Base-by-base conservation (phyloP, 2,113 vertebrate species). In the Pelusios castaneus region DNA sequence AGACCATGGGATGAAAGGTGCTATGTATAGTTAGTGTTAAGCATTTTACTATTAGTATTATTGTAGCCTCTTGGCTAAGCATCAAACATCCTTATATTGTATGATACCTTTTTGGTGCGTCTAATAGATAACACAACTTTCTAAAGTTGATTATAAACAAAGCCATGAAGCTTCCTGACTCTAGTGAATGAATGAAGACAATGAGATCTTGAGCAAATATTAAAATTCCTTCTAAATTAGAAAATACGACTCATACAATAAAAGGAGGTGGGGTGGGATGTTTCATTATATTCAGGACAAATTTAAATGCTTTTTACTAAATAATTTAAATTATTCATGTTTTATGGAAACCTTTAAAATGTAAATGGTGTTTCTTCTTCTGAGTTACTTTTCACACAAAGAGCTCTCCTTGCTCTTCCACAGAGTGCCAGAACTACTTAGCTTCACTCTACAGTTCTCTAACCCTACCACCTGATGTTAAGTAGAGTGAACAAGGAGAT, bases 381-480 rank as follows among this genome's bases (percentile, higher is more conserved):
- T 79, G 80, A 76, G 91, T 95, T 2, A 93, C 91, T 97, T 97
- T 93, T 94, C 92, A 87, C 95, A 95, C 87, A 94, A 95, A 95
- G 95, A 92, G 89, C n/a, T 95, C 94, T 93, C 54, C 79, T 82
- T 87, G 89, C 93, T 97, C 94, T 95, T 84, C 88, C 14, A 1
- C 60, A 92, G 58, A 56, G 87, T 95, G 84, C 52, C 75, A 80
- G 60, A 54, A 90, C 76, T 89, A 51, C 89, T 97, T 96, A 96
- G 89, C 87, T 87, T 84, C 81, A 91, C 56, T 97, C 91, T 81
- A 49, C 51, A 90, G 34, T 88, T 93, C 89, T 94, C 27, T 93
- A 80, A 51, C 58, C 12, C 82, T 91, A 91, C 86, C 34, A 9
- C 47, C 91, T 91, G 41, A 92, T 11, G 2, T 78, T 89, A 90